Evolutionary conservation across 1,140 invertebrate species (phyloP).

Genomic region (Vollenhovia emeryi): DNA sequence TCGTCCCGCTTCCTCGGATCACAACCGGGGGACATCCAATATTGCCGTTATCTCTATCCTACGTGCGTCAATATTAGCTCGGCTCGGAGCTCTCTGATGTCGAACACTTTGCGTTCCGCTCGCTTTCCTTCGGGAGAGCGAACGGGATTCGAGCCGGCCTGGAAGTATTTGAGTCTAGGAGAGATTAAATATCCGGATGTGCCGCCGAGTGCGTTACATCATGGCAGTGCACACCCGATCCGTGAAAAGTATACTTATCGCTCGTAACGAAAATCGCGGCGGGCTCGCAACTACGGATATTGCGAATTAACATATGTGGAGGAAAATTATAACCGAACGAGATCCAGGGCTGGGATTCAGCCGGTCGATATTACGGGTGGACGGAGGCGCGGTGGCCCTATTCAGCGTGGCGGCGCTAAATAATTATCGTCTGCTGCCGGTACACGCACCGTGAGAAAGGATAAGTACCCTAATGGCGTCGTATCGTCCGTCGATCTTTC

Average conservation of each 20-base stretch:
- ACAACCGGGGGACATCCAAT: slow-evolving; percentile 81
- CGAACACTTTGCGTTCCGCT: slow-evolving; percentile 50
- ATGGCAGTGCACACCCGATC: background rate
- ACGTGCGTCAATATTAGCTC: slow-evolving; percentile 82
- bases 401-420: slow-evolving; percentile 41
- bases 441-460: slow-evolving; percentile 66
- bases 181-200: slow-evolving; percentile 1
- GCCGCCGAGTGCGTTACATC: background rate
- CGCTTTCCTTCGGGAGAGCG: background rate
- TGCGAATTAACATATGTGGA: background rate
- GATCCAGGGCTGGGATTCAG: background rate
- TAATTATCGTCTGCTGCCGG: slow-evolving; percentile 56
- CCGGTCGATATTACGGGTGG: slow-evolving; percentile 17
- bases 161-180: background rate
- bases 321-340: background rate
- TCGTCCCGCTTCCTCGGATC: slow-evolving; percentile 53
- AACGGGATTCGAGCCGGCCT: background rate
- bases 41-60: slow-evolving; percentile 82
- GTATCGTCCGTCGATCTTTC: slow-evolving; percentile 76
- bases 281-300: background rate
- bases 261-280: slow-evolving; percentile 16
- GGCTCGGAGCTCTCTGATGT: slow-evolving; percentile 47
- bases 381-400: background rate
- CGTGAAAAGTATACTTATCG: slow-evolving; percentile 11
- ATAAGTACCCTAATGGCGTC: slow-evolving; percentile 71